Evolutionary conservation across 2,888 invertebrate species (phyloP).

Genomic region (Scaptodrosophila latifasciaeformis): DNA sequence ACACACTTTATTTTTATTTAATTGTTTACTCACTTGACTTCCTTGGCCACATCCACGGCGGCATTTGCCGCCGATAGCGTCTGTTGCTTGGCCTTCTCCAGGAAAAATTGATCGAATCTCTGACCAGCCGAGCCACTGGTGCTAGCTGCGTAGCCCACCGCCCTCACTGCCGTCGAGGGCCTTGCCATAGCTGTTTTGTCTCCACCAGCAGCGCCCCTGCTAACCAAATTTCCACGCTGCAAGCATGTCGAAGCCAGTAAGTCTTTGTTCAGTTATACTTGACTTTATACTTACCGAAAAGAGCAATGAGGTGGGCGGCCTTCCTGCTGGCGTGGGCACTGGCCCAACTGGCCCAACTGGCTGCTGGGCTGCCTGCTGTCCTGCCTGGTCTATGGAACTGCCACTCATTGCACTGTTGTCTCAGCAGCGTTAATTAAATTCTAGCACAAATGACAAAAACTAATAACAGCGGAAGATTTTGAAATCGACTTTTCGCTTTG

Average conservation of each 20-base stretch:
- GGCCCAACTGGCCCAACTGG: slow-evolving; percentile 11
- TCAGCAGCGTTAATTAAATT: slow-evolving; percentile 49
- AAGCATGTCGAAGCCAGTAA: not conserved
- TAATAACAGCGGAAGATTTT: slow-evolving; percentile 50
- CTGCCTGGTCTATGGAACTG: not conserved
- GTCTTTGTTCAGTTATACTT: not conserved
- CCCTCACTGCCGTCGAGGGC: slow-evolving; percentile 97
- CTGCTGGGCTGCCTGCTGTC: not conserved
- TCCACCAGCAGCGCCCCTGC: slow-evolving; percentile 65
- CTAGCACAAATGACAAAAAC: slow-evolving; percentile 44
- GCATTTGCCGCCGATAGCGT: slow-evolving; percentile 66
- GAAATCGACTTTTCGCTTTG: slow-evolving; percentile 34
- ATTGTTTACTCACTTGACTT: slow-evolving; percentile 74
- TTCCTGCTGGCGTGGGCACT: slow-evolving; percentile 63
- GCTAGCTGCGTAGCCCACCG: slow-evolving; percentile 94
- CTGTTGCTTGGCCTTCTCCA: slow-evolving; percentile 73
- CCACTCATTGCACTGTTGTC: slow-evolving; percentile 10
- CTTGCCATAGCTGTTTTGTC: slow-evolving; percentile 76
- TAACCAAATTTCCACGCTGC: slow-evolving; percentile 71
- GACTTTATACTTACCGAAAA: slow-evolving; percentile 57
- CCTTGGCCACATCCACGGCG: slow-evolving; percentile 79
- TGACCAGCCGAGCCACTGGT: slow-evolving; percentile 73
- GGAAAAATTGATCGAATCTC: slow-evolving; percentile 85
- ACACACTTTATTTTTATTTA: too few relatives aligned
- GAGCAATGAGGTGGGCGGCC: slow-evolving; percentile 67